Percentiles rank a stretch among this genome's conserved stretches.
Evolutionary conservation across 2,888 invertebrate genomes (phyloP).

Genomic region (Limnephilus auricula): DNA sequence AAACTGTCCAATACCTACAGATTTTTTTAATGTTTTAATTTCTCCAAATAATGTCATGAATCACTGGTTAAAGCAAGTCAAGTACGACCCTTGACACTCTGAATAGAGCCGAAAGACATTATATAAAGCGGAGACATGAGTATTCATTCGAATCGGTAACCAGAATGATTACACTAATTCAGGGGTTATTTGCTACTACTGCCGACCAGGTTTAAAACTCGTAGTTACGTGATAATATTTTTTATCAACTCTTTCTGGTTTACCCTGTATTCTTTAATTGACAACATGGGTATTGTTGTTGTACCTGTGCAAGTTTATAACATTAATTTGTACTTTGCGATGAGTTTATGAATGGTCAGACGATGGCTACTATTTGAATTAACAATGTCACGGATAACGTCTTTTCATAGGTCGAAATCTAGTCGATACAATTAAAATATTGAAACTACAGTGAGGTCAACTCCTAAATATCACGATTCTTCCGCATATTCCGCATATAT

Average conservation of each 20-base stretch:
- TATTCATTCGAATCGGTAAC: too few species aligned
- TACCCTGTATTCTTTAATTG: neutral
- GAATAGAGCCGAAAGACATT: too few species aligned
- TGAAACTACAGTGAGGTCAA: neutral
- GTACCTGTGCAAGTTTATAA: neutral
- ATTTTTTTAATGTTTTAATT: too few species aligned
- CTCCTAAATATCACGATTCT: neutral
- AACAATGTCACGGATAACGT: slow-evolving; percentile 16
- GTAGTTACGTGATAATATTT: neutral
- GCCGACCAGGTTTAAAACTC: too few species aligned
- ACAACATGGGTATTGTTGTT: neutral
- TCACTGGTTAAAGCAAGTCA: too few species aligned
- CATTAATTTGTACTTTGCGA: neutral
- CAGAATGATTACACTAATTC: too few species aligned
- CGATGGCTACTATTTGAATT: neutral
- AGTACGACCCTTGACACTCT: too few species aligned
- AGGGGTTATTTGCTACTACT: too few species aligned
- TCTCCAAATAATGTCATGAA: too few species aligned
- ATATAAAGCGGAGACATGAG: too few species aligned
- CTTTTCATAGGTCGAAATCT: neutral
- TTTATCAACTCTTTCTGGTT: neutral
- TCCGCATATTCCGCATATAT: too few species aligned
- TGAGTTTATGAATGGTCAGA: neutral
- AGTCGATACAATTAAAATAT: neutral
- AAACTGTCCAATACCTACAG: too few species aligned